Evolutionary conservation across 2,797 vertebrate genomes (phyloP), one percentile per base, ranked within the genome.

Genomic region (Cossypha niveicapilla): DNA sequence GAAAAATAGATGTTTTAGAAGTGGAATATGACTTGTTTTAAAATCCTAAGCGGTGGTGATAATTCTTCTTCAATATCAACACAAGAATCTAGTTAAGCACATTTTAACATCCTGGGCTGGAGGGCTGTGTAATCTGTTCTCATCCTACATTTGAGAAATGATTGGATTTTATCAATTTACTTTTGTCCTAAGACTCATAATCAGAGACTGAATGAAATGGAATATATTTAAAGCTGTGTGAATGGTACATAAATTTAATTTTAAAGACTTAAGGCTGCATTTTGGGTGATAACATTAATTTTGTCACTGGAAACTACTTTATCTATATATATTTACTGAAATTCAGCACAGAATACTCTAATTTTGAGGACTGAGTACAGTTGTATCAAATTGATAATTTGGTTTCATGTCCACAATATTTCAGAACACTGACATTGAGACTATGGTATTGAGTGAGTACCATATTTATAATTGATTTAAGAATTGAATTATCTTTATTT

Each of bases 281-380:
- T 16, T 76, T 58, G 35, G 25, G 12, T 23, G 25, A 17, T 62
- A 58, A 32, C 1, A n/a, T 22, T 42, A 37, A 41, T 42, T 72
- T 80, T 68, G 4, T 10, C 41, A 45, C 76, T 68, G 17, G 11
- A 41, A 48, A 54, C 2, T 32, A 13, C 8, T 63, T 44, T 41
- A 15, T n/a, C 10, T 44, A 8, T 17, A 32, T 8, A 13, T 54
- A 68, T 27, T 58, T 66, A 27, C 18, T 21, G 24, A 58, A 53
- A 57, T 76, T 47, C 25, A 47, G 3, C 6, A 47, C 8, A 4
- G 11, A 71, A 32, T 53, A n/a, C 2, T 32, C 9, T 6, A 18
- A 28, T 1, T 45, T 15, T 80, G 18, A 57, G 13, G 7, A 25
- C 0, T 77, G 6, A 47, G 17, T 47, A 56, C 2, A 47, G 6